phyloP scores from a whole-genome alignment of 2,888 invertebrate genomes.

The Drosophila formosana region DNA sequence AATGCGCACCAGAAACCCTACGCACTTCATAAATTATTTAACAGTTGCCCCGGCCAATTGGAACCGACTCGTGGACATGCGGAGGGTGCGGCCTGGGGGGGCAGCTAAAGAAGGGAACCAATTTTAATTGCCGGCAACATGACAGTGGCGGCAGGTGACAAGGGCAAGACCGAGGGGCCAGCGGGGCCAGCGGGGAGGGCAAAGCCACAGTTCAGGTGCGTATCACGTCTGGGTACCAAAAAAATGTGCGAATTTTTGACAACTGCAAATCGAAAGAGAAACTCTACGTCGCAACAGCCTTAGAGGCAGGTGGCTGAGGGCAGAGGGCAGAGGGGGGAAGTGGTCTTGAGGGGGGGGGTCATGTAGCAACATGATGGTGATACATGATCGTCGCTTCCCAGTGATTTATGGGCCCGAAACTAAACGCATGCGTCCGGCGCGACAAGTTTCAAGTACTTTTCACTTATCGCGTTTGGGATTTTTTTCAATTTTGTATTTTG shows the following conservation, averaged over 20 bases:
- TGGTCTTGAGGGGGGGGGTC: conserved; percentile 7
- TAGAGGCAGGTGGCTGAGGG: neutral
- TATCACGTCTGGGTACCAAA: conserved; percentile 25
- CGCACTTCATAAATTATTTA: conserved; percentile 80
- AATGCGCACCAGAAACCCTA: conserved; percentile 72
- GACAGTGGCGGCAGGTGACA: conserved; percentile 24
- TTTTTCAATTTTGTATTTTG: neutral
- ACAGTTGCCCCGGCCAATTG: conserved; percentile 62
- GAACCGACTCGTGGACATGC: conserved; percentile 7
- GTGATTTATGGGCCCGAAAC: conserved; percentile 59
- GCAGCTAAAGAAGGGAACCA: conserved; percentile 51
- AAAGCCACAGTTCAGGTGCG: conserved; percentile 9
- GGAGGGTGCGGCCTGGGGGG: neutral
- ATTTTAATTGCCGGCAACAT: conserved; percentile 70
- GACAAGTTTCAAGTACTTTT: conserved; percentile 43
- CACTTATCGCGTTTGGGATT: neutral
- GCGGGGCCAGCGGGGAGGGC: neutral
- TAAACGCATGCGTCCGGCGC: conserved; percentile 13
- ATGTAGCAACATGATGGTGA: conserved; percentile 66
- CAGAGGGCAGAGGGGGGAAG: neutral
- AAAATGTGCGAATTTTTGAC: conserved; percentile 76
- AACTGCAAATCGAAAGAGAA: conserved; percentile 61
- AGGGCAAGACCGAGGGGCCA: neutral
- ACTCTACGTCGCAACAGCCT: neutral
- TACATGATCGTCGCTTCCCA: conserved; percentile 53